Percentiles rank a stretch among this genome's conserved stretches.
Conservation (phyloP, 2,113 vertebrate genomes). For the Cochlearius cochlearius region DNA sequence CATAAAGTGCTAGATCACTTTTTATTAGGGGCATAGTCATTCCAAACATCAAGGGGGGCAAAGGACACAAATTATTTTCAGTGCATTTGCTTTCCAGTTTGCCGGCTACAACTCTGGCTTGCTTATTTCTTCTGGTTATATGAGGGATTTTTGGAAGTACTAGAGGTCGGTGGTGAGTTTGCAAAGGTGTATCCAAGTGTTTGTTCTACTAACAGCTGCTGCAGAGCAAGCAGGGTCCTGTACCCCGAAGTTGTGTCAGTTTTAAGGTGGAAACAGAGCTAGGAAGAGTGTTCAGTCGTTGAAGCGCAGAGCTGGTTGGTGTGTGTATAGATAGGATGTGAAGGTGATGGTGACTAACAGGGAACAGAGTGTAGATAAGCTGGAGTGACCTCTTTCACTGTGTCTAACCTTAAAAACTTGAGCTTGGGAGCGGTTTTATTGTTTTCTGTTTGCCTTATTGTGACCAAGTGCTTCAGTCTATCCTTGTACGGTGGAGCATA, state of each 20-base stretch:
- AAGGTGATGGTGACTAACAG: neutral
- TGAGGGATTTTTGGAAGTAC: neutral
- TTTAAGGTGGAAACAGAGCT: neutral
- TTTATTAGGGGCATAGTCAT: neutral
- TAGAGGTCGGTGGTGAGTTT: neutral
- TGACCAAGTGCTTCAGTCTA: neutral
- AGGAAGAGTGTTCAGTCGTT: neutral
- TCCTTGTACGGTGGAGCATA: neutral
- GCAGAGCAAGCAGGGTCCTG: neutral
- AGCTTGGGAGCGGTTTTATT: neutral
- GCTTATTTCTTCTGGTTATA: neutral
- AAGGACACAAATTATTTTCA: neutral
- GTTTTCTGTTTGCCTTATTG: neutral
- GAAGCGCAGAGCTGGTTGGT: neutral
- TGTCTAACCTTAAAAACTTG: neutral
- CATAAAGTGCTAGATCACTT: neutral
- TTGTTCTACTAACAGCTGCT: neutral
- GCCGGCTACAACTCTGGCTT: neutral
- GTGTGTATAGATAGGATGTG: neutral
- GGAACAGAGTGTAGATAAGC: neutral
- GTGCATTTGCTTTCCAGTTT: neutral
- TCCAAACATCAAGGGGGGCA: neutral
- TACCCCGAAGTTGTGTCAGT: neutral
- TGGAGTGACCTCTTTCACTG: neutral
- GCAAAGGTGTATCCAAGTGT: neutral